Percentiles rank a stretch among this genome's conserved stretches.
Evolutionary conservation across 2,113 vertebrate genomes (phyloP).

Genomic region (Oreochromis spilurus): DNA sequence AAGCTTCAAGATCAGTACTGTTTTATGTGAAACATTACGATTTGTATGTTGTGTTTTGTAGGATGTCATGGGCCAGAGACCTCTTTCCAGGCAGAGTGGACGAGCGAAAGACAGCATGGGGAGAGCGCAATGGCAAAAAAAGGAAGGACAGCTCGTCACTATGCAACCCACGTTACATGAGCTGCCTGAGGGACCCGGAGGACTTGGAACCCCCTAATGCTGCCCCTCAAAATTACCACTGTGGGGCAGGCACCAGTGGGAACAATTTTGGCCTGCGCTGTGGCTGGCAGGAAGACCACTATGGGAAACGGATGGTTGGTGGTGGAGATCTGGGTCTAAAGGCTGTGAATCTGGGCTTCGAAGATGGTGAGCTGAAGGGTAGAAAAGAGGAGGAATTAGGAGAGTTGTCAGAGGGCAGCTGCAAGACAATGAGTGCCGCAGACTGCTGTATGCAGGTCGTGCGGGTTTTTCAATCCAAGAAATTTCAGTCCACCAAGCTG

Average conservation of each 20-base stretch:
- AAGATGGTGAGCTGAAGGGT: slow-evolving; percentile 77
- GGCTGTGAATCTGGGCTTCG: slow-evolving; percentile 79
- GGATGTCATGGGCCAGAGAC: slow-evolving; percentile 96
- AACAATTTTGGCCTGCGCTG: slow-evolving; percentile 75
- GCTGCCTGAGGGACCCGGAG: slow-evolving; percentile 89
- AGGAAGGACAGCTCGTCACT: slow-evolving; percentile 78
- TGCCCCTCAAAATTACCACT: slow-evolving; percentile 61
- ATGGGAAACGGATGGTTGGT: slow-evolving; percentile 75
- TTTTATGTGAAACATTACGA: neutral
- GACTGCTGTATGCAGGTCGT: slow-evolving; percentile 78
- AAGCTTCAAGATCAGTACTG: neutral
- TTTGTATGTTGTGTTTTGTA: slow-evolving; percentile 14
- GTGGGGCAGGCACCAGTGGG: slow-evolving; percentile 53
- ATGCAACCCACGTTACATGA: slow-evolving; percentile 89
- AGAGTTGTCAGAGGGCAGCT: slow-evolving; percentile 17
- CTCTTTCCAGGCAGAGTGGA: slow-evolving; percentile 88
- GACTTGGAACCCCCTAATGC: slow-evolving; percentile 59
- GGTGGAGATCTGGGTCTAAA: slow-evolving; percentile 77
- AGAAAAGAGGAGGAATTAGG: slow-evolving; percentile 56
- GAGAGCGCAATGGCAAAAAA: slow-evolving; percentile 89
- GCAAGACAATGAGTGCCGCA: slow-evolving; percentile 33
- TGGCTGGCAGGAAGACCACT: slow-evolving; percentile 93
- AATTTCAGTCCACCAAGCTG: slow-evolving; percentile 90
- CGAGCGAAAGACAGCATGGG: slow-evolving; percentile 91
- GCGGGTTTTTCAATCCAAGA: slow-evolving; percentile 92